These are phyloP conservation scores for Hippocampus comes DNA, from an alignment of 2,113 vertebrate genomes.

Conservation along the genomic window DNA sequence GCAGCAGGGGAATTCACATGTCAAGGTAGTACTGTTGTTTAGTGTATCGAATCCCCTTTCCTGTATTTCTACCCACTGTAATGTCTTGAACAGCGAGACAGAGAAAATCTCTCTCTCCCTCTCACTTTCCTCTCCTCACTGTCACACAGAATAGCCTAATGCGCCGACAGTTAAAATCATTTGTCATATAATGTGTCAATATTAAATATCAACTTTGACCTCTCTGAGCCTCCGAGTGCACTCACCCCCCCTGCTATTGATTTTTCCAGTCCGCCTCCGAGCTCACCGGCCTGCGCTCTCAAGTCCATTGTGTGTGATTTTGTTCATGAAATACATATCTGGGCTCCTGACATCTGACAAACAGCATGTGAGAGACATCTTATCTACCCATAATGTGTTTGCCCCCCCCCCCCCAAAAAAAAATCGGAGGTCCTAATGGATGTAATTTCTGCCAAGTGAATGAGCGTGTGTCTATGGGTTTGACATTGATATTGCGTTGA, in stretches of 20 bases:
- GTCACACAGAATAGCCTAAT: conserved; percentile 54
- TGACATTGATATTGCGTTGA: conserved; percentile 35
- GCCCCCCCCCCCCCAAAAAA: conserved; percentile 62
- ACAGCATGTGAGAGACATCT: conserved; percentile 84
- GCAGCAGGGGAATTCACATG: background rate
- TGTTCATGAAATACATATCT: conserved; percentile 82
- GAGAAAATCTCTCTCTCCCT: conserved; percentile 6
- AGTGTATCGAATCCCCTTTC: background rate
- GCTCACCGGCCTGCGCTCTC: conserved; percentile 70
- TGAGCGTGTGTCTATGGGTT: conserved; percentile 35
- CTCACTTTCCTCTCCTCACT: conserved; percentile 33
- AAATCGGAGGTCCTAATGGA: conserved; percentile 77
- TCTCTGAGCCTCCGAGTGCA: conserved; percentile 61
- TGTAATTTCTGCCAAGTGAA: conserved; percentile 74
- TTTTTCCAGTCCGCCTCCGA: conserved; percentile 66
- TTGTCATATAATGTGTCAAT: conserved; percentile 80
- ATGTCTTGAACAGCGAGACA: background rate
- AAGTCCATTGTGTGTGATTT: conserved; percentile 85
- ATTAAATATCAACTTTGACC: conserved; percentile 80
- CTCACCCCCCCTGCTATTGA: conserved; percentile 70
- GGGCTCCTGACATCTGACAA: conserved; percentile 83
- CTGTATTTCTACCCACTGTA: background rate
- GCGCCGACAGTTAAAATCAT: conserved; percentile 77
- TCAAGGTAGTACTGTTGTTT: background rate
- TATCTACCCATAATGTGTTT: conserved; percentile 83